Conservation (phyloP, 2,797 vertebrate genomes). For the Nannoperca australis region DNA sequence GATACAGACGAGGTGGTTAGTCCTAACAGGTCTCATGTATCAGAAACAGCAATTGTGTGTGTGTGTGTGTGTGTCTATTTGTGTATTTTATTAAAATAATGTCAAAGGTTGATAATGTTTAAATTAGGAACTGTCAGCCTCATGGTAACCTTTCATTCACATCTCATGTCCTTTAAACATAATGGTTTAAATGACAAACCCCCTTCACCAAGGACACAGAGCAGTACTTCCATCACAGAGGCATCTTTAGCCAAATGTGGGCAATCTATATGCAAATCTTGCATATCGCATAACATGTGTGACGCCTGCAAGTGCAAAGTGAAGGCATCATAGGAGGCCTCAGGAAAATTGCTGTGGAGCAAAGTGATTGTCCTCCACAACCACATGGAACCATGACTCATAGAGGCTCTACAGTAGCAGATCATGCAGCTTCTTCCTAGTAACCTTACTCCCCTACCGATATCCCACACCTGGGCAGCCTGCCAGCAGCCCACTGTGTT, state of each 20-base stretch:
- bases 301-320: conserved; percentile 61
- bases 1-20: conserved; percentile 19
- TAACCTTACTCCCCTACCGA: conserved; percentile 70
- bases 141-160: conserved; percentile 8
- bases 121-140: conserved; percentile 5
- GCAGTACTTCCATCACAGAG: conserved; percentile 21
- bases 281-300: conserved; percentile 48
- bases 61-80: neutral
- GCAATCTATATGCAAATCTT: conserved; percentile 43
- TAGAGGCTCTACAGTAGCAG: conserved; percentile 53
- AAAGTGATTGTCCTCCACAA: conserved; percentile 65
- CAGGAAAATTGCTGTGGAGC: conserved; percentile 40
- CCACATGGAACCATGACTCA: conserved; percentile 77
- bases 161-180: conserved; percentile 9
- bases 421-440: conserved; percentile 68
- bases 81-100: neutral
- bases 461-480: conserved; percentile 73
- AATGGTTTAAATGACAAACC: conserved; percentile 12
- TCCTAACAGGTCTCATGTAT: conserved; percentile 8
- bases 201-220: neutral
- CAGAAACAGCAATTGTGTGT: neutral
- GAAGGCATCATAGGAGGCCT: conserved; percentile 40
- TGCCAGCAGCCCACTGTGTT: conserved; percentile 76
- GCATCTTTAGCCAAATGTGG: conserved; percentile 15
- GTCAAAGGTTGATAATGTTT: conserved; percentile 1